Percentiles rank a stretch among this genome's conserved stretches.
Conservation (phyloP, 2,113 vertebrate species). For the Tragelaphus imberbis region DNA sequence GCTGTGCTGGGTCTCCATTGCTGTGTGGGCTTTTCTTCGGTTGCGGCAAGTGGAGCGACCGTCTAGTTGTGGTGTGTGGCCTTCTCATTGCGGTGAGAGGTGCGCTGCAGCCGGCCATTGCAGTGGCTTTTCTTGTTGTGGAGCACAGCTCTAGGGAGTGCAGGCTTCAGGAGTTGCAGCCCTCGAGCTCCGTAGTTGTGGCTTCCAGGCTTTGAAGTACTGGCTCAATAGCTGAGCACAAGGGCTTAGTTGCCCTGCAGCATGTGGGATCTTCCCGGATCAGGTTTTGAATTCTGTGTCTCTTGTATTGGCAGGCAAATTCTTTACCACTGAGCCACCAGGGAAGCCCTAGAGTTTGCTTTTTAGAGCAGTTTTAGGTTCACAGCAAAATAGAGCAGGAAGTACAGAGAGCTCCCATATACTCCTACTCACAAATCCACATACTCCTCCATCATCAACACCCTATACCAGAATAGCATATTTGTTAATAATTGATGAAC, state of each 20-base stretch:
- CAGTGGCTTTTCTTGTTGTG: neutral
- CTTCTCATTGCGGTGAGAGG: neutral
- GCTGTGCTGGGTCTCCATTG: neutral
- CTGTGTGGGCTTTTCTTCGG: neutral
- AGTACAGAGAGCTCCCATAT: neutral
- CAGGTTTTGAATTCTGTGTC: neutral
- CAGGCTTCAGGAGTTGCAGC: neutral
- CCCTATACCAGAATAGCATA: neutral
- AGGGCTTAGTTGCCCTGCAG: neutral
- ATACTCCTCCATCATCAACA: neutral
- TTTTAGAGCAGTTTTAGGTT: neutral
- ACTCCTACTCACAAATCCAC: neutral
- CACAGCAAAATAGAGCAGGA: neutral
- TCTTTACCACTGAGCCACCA: neutral
- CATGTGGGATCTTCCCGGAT: neutral
- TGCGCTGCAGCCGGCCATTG: rapidly evolving
- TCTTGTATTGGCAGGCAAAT: neutral
- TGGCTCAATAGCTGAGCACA: neutral
- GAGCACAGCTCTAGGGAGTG: neutral
- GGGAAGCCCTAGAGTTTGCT: neutral
- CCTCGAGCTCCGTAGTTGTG: neutral
- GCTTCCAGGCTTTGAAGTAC: neutral
- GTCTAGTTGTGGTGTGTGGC: neutral
- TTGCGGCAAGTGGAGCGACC: neutral
- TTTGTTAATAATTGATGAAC: neutral